These are phyloP conservation scores for Chlorospingus semifuscus DNA, from an alignment of 2,797 vertebrate species.

Conservation along the genomic window DNA sequence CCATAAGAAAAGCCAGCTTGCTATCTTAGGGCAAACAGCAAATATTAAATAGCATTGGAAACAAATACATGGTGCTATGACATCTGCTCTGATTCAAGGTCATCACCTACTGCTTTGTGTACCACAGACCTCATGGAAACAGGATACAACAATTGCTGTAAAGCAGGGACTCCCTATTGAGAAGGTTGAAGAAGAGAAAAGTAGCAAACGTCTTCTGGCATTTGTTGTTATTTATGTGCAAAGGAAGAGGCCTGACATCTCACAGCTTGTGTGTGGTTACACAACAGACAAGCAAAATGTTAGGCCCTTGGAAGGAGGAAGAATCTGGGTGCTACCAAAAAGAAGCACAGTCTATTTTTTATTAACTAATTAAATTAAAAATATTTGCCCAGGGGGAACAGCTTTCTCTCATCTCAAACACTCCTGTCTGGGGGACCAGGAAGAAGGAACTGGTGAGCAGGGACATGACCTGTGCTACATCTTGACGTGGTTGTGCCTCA, in stretches of 20 bases:
- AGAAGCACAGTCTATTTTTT: background rate
- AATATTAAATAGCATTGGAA: background rate
- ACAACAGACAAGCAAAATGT: background rate
- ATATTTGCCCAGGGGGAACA: background rate
- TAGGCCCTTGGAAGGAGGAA: accelerated
- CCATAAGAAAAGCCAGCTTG: background rate
- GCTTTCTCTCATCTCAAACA: accelerated
- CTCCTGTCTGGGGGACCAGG: background rate
- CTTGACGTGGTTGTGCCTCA: background rate
- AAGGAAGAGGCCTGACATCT: background rate
- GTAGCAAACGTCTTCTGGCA: background rate
- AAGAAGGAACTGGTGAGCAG: background rate
- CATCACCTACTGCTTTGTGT: background rate
- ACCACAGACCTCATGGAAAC: background rate
- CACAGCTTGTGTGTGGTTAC: background rate
- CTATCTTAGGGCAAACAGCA: background rate
- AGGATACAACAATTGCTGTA: background rate
- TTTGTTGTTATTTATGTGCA: background rate
- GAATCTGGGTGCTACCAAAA: background rate
- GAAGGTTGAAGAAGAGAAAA: background rate
- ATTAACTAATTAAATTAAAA: background rate
- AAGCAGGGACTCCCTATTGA: background rate
- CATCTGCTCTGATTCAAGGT: background rate
- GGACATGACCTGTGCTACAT: background rate
- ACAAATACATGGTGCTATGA: background rate